Conservation (phyloP, 2,113 vertebrate species). For the Coptodon bakossiorum region DNA sequence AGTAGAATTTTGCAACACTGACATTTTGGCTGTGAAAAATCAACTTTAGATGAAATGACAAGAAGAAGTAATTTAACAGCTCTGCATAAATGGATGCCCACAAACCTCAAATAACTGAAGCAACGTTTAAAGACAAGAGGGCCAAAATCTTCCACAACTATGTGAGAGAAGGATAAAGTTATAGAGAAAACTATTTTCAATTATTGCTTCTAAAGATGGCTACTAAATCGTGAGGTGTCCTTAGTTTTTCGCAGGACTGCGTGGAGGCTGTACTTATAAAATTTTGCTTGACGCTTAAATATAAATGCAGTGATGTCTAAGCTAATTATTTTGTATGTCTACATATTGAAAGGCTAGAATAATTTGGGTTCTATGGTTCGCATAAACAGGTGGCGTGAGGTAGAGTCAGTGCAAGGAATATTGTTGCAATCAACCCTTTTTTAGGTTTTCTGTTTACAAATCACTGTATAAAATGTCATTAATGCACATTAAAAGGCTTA, state of each 20-base stretch:
- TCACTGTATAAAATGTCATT: not conserved
- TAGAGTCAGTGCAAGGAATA: not conserved
- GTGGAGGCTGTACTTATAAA: fast-evolving
- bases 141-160: not conserved
- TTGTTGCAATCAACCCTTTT: not conserved
- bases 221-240: not conserved
- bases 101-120: not conserved
- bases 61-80: not conserved
- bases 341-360: not conserved
- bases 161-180: not conserved
- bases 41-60: not conserved
- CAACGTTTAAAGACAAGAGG: not conserved
- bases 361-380: not conserved
- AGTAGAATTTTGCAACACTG: not conserved
- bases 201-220: not conserved
- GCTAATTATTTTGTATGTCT: not conserved
- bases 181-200: not conserved
- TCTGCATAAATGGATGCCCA: not conserved
- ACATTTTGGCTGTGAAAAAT: not conserved
- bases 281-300: not conserved
- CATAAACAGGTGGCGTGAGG: not conserved
- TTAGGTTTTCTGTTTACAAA: not conserved
- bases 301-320: not conserved
- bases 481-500: not conserved
- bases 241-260: not conserved